These are phyloP conservation scores for Pristionchus mayeri DNA, from an alignment of 2,888 invertebrate genomes.

Conservation along the genomic window DNA sequence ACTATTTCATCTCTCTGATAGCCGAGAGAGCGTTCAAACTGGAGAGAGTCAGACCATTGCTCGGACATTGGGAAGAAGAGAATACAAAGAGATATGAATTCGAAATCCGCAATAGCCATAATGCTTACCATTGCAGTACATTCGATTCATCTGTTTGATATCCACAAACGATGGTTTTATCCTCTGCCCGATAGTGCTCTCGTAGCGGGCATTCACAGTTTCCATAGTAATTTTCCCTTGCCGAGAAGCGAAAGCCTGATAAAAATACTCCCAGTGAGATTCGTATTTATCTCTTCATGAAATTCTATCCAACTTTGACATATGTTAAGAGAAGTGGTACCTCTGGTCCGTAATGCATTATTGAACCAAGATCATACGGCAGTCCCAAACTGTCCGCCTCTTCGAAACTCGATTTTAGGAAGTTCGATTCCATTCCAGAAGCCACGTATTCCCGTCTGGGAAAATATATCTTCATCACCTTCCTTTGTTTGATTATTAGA, in stretches of 20 bases:
- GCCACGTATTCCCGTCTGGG: constrained; percentile 68
- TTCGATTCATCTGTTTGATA: constrained; percentile 72
- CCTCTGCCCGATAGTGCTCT: constrained; percentile 72
- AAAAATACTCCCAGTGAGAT: neutral
- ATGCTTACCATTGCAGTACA: constrained; percentile 69
- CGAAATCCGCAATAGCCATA: no score
- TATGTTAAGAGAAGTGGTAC: constrained; percentile 50
- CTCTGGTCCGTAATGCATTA: constrained; percentile 72
- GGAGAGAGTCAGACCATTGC: no score
- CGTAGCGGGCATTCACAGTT: constrained; percentile 65
- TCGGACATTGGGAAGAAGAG: no score
- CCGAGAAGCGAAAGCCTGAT: constrained; percentile 66
- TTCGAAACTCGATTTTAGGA: constrained; percentile 65
- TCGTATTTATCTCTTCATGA: neutral
- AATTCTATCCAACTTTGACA: no score
- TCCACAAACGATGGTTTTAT: constrained; percentile 70
- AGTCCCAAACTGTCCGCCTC: constrained; percentile 73
- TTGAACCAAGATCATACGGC: constrained; percentile 71
- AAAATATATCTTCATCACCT: neutral
- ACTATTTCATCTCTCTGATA: no score
- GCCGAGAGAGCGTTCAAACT: no score
- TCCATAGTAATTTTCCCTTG: constrained; percentile 63
- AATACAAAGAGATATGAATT: no score
- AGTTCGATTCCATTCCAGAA: constrained; percentile 71
- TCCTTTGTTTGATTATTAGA: neutral